phyloP scores from a whole-genome alignment of 2,113 vertebrate species.

The Grammomys dolichurus region DNA sequence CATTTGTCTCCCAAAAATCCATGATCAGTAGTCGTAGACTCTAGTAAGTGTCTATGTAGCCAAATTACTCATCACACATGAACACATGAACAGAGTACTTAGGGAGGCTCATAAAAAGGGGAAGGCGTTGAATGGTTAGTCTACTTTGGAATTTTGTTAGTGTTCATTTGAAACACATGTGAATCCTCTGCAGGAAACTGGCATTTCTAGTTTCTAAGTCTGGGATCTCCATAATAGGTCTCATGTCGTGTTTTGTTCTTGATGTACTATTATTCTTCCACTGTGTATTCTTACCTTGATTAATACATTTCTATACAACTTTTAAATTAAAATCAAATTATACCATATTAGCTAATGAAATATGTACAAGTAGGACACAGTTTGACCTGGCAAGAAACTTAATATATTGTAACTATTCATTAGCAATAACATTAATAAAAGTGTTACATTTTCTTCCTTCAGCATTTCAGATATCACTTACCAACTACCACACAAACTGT shows the following conservation, averaged over 20 bases:
- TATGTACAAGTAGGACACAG: background rate
- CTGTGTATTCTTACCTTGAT: background rate
- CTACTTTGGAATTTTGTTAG: background rate
- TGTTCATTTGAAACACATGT: background rate
- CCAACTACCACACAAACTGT: background rate
- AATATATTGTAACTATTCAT: background rate
- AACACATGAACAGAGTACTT: background rate
- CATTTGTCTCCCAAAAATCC: background rate
- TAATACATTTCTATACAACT: background rate
- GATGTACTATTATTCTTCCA: background rate
- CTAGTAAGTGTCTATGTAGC: background rate
- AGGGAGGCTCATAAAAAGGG: background rate
- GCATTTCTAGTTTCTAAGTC: background rate
- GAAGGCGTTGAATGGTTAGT: background rate
- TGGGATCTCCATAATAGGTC: background rate
- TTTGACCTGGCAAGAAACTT: background rate
- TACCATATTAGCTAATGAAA: background rate
- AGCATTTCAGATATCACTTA: background rate
- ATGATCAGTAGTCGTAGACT: background rate
- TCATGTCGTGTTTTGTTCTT: no score
- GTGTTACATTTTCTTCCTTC: background rate
- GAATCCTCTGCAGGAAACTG: background rate
- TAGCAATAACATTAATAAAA: conserved; percentile 33
- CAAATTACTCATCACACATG: background rate
- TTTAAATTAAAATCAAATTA: conserved; percentile 41